Evolutionary conservation across 2,888 invertebrate genomes (phyloP).

Genomic region (Cheilosia vulpina): DNA sequence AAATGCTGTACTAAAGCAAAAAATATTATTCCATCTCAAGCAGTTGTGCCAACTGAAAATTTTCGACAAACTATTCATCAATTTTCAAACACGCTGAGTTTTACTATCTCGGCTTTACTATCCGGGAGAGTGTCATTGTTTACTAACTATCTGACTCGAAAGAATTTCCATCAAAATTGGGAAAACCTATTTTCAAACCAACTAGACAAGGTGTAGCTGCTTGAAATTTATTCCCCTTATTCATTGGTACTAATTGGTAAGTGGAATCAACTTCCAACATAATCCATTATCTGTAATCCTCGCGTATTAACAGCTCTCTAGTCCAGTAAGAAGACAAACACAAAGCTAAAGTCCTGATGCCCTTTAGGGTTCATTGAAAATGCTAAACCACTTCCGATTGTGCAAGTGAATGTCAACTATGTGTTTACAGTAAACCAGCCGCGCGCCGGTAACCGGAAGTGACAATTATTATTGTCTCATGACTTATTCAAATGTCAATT

Average conservation of each 20-base stretch:
- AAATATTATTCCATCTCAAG: too few species aligned
- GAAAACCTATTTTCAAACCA: slow-evolving; percentile 1
- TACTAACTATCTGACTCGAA: not conserved
- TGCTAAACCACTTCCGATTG: slow-evolving; percentile 43
- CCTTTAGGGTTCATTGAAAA: slow-evolving; percentile 13
- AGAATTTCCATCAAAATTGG: slow-evolving; percentile 19
- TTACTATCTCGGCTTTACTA: too few species aligned
- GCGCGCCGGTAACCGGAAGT: slow-evolving; percentile 42
- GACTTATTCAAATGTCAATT: slow-evolving; percentile 68
- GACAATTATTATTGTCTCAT: slow-evolving; percentile 63
- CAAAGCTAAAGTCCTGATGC: not conserved
- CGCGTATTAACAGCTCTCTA: slow-evolving; percentile 22
- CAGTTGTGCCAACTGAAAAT: too few species aligned
- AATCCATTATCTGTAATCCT: slow-evolving; percentile 19
- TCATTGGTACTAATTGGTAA: not conserved
- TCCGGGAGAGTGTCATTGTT: too few species aligned
- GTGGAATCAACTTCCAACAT: not conserved
- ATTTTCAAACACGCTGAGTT: too few species aligned
- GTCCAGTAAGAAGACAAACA: slow-evolving; percentile 4
- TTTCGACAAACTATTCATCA: too few species aligned
- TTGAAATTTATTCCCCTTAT: not conserved
- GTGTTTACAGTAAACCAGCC: not conserved
- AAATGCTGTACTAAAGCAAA: too few species aligned
- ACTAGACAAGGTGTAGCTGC: not conserved
- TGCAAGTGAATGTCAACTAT: slow-evolving; percentile 11